Base-by-base conservation (phyloP, 2,888 invertebrate species). In the Watsonalla binaria region DNA sequence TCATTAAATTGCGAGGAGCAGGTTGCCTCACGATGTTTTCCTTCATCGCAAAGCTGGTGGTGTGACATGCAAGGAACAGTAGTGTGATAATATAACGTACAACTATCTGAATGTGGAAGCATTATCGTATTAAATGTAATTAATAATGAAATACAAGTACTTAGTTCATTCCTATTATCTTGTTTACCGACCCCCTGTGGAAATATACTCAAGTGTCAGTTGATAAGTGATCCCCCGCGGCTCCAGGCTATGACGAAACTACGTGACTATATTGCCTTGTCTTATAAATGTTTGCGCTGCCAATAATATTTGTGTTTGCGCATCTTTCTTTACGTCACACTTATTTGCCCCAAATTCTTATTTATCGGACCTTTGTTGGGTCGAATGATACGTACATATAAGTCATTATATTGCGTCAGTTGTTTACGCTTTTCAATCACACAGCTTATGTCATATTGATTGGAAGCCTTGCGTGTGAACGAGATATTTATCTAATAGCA, bases 191-290 rank as follows among this genome's bases (percentile, higher is more conserved):
- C 70, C 78, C 72, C 73, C 75, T 59, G 76, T 87, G 89, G 89
- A 89, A 89, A 83, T 79, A 74, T 87, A 85, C 87, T 61, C 63
- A 59, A 71, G 69, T 71, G 75, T 82, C 84, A 81, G 60, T 54
- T 58, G 84, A 82, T 87, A 86, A 74, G 69, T 85, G 87, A 83
- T 84, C 89, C 87, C 89, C 89, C 72, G 74, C 75, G 78, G 76
- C 69, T 72, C 57, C 51, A 15, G 37, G 35, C 34, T 37, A 70
- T 89, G 87, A 87, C 76, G 87, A 84, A 83, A 86, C 63, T 65
- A 46, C 52, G 53, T 55, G 42, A 53, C 51, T 24, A 57, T 55
- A 73, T 87, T 87, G 79, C 70, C 15, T 5, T 61, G 54, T 54
- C 73, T 63, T 72, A 76, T 70, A 67, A 70, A 55, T 61, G 58